Conservation (phyloP, 2,797 vertebrate genomes). For the Xiphorhynchus erythropygius region DNA sequence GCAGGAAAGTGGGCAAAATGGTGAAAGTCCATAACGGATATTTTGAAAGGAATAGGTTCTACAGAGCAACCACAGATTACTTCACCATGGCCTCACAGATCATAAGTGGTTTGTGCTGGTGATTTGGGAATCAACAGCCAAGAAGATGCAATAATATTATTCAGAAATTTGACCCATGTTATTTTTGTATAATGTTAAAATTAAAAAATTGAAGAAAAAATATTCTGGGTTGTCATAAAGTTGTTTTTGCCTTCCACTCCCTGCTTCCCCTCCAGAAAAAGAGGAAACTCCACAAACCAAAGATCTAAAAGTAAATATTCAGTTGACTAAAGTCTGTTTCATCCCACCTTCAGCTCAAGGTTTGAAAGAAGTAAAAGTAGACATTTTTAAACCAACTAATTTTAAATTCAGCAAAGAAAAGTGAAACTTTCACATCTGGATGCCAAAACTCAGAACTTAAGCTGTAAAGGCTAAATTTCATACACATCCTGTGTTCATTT, state of each 20-base stretch:
- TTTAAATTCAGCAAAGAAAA: neutral
- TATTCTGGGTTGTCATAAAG: neutral
- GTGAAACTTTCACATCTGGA: neutral
- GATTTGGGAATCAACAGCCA: neutral
- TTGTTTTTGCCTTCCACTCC: neutral
- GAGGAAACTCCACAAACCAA: neutral
- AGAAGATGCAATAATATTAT: neutral
- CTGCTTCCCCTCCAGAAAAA: fast-evolving
- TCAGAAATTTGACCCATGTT: neutral
- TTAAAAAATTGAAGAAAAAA: neutral
- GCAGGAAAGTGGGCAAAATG: neutral
- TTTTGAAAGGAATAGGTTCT: neutral
- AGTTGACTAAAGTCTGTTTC: neutral
- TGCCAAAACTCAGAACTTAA: neutral
- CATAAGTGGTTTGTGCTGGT: neutral
- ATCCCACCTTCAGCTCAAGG: neutral
- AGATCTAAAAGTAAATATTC: neutral
- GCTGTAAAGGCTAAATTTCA: neutral
- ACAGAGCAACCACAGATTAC: neutral
- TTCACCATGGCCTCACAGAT: neutral
- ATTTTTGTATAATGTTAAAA: neutral
- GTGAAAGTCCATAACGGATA: neutral
- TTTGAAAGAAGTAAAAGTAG: neutral
- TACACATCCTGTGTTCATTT: neutral
- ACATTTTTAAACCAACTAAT: neutral